Percentiles rank a stretch among this genome's conserved stretches.
Conservation (phyloP, 2,888 invertebrate species). For the Mythimna vitellina region DNA sequence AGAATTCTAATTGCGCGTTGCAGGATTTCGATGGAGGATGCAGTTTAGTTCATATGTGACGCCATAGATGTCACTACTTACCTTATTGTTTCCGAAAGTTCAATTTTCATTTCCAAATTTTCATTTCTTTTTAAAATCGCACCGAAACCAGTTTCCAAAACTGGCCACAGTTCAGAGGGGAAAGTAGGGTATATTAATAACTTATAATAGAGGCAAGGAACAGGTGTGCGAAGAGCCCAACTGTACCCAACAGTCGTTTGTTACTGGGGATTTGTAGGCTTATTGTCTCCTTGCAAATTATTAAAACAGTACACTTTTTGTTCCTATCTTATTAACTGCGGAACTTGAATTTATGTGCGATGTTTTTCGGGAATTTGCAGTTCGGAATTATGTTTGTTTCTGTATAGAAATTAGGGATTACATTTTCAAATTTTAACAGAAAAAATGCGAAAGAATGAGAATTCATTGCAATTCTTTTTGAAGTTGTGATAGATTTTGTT, state of each 20-base stretch:
- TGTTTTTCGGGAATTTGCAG: constrained; percentile 32
- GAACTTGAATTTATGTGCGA: constrained; percentile 73
- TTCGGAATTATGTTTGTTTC: constrained; percentile 19
- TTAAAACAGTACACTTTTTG: constrained; percentile 79
- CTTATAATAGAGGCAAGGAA: constrained; percentile 64
- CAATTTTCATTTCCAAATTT: constrained; percentile 10
- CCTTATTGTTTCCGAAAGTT: background rate
- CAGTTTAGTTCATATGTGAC: too few relatives aligned
- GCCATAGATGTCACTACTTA: too few relatives aligned
- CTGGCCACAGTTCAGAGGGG: constrained; percentile 19
- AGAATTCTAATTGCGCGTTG: too few relatives aligned
- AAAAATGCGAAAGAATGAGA: background rate
- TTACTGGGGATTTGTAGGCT: constrained; percentile 77
- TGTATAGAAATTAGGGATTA: background rate
- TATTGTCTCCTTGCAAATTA: constrained; percentile 81
- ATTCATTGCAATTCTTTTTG: background rate
- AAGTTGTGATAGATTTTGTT: background rate
- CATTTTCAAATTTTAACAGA: background rate
- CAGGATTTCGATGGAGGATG: too few relatives aligned
- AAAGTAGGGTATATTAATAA: constrained; percentile 63
- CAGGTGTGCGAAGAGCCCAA: constrained; percentile 77
- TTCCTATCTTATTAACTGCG: constrained; percentile 76
- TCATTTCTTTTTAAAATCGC: constrained; percentile 14
- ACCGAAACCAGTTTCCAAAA: constrained; percentile 18
- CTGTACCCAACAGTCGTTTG: constrained; percentile 78